These are phyloP conservation scores for Drepana arcuata DNA, from an alignment of 1,140 invertebrate species.

Conservation along the genomic window DNA sequence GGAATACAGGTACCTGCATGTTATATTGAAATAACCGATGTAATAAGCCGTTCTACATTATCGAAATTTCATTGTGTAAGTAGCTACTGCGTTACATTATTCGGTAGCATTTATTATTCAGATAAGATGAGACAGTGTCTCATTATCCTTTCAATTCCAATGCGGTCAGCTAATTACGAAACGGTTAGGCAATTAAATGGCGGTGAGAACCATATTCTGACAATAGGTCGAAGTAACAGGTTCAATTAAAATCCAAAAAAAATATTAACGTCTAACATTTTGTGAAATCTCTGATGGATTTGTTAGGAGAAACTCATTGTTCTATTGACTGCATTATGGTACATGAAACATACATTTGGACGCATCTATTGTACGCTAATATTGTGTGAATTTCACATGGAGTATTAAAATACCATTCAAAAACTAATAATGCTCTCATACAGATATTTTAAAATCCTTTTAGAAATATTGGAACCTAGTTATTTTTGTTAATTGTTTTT, in stretches of 20 bases:
- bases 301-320: conserved; percentile 17
- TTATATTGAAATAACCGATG: no score
- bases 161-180: conserved; percentile 39
- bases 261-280: conserved; percentile 13
- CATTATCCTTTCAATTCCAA: conserved; percentile 50
- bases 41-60: conserved; percentile 10
- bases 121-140: conserved; percentile 28
- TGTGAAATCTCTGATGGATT: conserved; percentile 17
- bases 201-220: conserved; percentile 60
- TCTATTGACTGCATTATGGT: conserved; percentile 12
- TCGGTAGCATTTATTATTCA: conserved; percentile 47
- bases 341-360: conserved; percentile 1
- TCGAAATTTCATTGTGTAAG: conserved; percentile 23
- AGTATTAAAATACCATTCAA: no score
- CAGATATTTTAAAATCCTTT: no score
- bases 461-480: no score
- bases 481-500: no score
- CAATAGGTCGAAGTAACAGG: conserved; percentile 36
- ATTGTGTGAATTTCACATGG: no score
- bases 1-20: no score
- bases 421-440: no score
- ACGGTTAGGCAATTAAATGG: conserved; percentile 57
- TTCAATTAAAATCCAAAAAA: conserved; percentile 24
- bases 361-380: conserved; percentile 2
- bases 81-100: conserved; percentile 26